Evolutionary conservation across 2,888 invertebrate genomes (phyloP), one percentile per base, ranked within the genome.

Genomic region (Matsumyia berberina): DNA sequence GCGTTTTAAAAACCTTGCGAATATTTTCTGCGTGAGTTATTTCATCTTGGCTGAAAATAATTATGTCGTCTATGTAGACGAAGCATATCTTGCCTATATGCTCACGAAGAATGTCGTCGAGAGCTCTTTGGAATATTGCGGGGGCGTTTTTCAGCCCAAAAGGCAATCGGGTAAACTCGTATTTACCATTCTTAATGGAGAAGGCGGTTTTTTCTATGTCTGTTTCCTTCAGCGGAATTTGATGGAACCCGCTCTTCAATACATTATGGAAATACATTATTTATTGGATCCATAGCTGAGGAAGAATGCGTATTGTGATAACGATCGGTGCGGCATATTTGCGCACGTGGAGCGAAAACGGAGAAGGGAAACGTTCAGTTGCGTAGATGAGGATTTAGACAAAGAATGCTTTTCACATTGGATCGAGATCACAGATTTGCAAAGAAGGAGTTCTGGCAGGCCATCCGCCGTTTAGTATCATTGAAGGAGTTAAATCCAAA

Each of bases 101-200:
- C 15, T 42, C 6, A 1, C 42, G 12, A 12, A 42, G 6, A 15
- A 42, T 42, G 15, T 42, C 42, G 2, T 42, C 42, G 1, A 42
- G 12, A 12, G 42, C 15, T 12, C 86, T 11, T 62, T 73, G 12
- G n/a, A 67, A 64, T 58, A 44, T 35, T 1, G 74, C 12, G 11
- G 72, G 19, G 35, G 70, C n/a, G 80, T 24, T 57, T 39, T 57
- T 57, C n/a, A 57, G 19, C 37, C 15, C 42, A 42, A 42, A 42
- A 2, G 12, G 12, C 2, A 24, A 4, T 12, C 9, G 8, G 9
- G 9, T 35, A 35, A 35, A 35, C 9, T 35, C 35, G 9, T 9
- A 35, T 9, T 35, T 35, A 1, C 35, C 35, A 11, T 35, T 8
- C 2, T 35, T 35, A 2, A 35, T 9, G 7, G 15, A 39, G 6